These are phyloP conservation scores for Leuctra nigra DNA, from an alignment of 2,888 invertebrate species.

Conservation along the genomic window DNA sequence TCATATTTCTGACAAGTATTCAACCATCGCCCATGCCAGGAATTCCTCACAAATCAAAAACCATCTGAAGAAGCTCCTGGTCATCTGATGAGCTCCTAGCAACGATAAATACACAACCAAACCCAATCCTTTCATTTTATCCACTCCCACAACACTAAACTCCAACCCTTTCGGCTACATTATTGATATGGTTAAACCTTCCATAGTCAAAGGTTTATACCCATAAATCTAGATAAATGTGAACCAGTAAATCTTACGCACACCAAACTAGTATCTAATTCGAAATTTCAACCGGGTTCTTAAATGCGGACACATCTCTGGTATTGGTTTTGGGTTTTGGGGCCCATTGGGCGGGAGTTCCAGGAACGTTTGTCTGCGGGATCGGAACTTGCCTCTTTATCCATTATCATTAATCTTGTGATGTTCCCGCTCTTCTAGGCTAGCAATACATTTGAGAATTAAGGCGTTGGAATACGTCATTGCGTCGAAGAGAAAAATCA, in stretches of 20 bases:
- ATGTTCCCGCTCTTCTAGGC: background rate
- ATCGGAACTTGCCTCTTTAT: slow-evolving; percentile 14
- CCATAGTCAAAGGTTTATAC: background rate
- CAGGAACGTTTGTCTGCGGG: too few species aligned
- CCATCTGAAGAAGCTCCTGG: too few species aligned
- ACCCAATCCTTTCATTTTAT: too few species aligned
- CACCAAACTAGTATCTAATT: slow-evolving; percentile 16
- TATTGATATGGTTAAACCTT: slow-evolving; percentile 9
- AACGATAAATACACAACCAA: too few species aligned
- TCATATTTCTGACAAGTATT: too few species aligned
- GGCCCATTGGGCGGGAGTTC: too few species aligned
- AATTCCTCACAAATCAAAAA: too few species aligned
- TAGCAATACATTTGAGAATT: background rate
- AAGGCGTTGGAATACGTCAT: too few species aligned
- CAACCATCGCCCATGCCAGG: too few species aligned
- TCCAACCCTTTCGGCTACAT: background rate
- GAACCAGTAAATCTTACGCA: slow-evolving; percentile 15
- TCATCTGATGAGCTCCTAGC: too few species aligned
- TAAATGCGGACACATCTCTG: slow-evolving; percentile 2
- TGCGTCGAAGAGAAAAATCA: too few species aligned
- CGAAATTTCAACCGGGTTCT: slow-evolving; percentile 11
- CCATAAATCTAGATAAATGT: slow-evolving; percentile 17
- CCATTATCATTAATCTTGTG: slow-evolving; percentile 4
- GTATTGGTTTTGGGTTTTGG: slow-evolving; percentile 1
- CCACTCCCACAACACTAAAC: background rate